A percentile compares a stretch with the other conserved stretches of the same genome.
Conservation (phyloP, 2,888 invertebrate species). For the Diabrotica balteata region DNA sequence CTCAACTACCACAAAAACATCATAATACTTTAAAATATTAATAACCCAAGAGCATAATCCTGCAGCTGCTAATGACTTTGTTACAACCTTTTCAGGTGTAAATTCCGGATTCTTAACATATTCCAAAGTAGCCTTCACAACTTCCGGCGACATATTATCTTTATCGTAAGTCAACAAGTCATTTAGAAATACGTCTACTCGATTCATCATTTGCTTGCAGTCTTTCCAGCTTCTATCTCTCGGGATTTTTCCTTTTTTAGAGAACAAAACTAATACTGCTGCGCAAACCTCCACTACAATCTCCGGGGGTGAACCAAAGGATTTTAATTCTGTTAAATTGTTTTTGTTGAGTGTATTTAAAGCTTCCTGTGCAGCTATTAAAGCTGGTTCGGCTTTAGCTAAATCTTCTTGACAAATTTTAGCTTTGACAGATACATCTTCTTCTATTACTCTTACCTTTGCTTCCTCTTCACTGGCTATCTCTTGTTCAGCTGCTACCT, state of each 20-base stretch:
- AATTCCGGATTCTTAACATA: slow-evolving; percentile 79
- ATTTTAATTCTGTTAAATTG: slow-evolving; percentile 92
- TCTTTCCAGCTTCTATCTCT: slow-evolving; percentile 94
- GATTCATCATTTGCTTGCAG: slow-evolving; percentile 89
- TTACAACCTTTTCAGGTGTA: slow-evolving; percentile 79
- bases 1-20: slow-evolving; percentile 90
- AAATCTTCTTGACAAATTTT: slow-evolving; percentile 89
- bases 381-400: slow-evolving; percentile 89
- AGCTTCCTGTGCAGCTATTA: slow-evolving; percentile 88
- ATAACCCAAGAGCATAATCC: slow-evolving; percentile 95
- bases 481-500: slow-evolving; percentile 87
- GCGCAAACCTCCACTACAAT: slow-evolving; percentile 87
- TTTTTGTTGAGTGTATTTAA: slow-evolving; percentile 91
- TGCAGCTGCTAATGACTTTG: slow-evolving; percentile 90
- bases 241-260: slow-evolving; percentile 83
- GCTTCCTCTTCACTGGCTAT: slow-evolving; percentile 85
- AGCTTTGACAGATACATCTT: slow-evolving; percentile 84
- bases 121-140: slow-evolving; percentile 78
- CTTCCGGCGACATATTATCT: slow-evolving; percentile 88
- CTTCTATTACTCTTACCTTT: slow-evolving; percentile 88
- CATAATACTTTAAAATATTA: slow-evolving; percentile 88
- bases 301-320: slow-evolving; percentile 89
- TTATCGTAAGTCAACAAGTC: slow-evolving; percentile 89
- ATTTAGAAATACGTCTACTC: slow-evolving; percentile 85
- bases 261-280: slow-evolving; percentile 87